phyloP scores from a whole-genome alignment of 2,113 vertebrate species.

The Rhynchopsitta pachyrhyncha region DNA sequence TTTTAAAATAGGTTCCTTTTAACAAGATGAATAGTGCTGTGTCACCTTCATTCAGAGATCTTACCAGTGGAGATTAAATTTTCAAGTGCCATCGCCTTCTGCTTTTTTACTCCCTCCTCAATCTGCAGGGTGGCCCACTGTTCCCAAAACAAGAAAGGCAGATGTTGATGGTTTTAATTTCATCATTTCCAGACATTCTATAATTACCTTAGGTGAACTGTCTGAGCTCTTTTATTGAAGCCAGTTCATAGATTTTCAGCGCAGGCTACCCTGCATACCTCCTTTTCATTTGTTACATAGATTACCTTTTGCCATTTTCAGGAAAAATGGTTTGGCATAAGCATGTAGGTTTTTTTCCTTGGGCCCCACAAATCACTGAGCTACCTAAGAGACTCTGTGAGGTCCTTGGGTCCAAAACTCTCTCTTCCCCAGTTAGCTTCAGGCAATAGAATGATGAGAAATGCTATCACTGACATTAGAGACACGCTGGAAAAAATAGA shows the following conservation, averaged over 20 bases:
- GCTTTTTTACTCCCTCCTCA: conserved; percentile 80
- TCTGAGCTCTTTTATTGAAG: neutral
- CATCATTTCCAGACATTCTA: neutral
- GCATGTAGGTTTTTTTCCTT: neutral
- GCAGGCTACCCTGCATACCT: fast-evolving
- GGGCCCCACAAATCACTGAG: neutral
- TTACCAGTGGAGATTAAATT: conserved; percentile 82
- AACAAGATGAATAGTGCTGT: neutral
- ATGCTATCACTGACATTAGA: neutral
- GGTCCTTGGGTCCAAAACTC: neutral
- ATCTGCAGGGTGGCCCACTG: conserved; percentile 90
- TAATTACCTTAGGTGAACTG: neutral
- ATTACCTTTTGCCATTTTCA: neutral
- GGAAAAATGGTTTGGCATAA: neutral
- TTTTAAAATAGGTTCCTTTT: neutral
- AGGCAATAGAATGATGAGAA: neutral
- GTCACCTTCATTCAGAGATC: conserved; percentile 1
- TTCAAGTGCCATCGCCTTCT: conserved; percentile 65
- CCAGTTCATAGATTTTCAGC: neutral
- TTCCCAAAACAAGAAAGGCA: conserved; percentile 63
- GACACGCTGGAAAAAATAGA: neutral
- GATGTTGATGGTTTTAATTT: conserved; percentile 5
- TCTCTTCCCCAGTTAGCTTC: neutral
- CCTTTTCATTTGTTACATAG: neutral
- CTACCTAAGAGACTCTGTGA: neutral